Evolutionary conservation across 1,140 invertebrate species (phyloP).

Genomic region (Penaeus japonicus): DNA sequence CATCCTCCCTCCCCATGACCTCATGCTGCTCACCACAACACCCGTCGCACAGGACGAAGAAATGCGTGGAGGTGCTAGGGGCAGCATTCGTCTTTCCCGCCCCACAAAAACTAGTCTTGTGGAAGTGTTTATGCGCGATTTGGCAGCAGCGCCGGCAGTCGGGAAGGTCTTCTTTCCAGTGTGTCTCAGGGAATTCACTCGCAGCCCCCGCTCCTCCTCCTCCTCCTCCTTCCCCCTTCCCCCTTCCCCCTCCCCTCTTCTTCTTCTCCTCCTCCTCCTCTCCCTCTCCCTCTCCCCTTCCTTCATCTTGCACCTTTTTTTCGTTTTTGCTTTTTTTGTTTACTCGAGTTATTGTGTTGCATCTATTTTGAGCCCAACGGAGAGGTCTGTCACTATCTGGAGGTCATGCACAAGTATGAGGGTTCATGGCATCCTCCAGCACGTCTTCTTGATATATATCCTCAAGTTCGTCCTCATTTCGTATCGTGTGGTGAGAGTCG

Average conservation of each 20-base stretch:
- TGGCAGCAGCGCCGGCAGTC: too few relatives aligned
- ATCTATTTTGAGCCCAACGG: background rate
- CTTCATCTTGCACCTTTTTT: background rate
- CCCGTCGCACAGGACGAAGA: too few relatives aligned
- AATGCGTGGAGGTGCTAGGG: too few relatives aligned
- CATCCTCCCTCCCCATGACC: too few relatives aligned
- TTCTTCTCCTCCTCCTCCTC: background rate
- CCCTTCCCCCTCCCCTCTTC: background rate
- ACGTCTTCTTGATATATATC: background rate
- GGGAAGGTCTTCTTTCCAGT: background rate
- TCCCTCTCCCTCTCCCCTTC: background rate
- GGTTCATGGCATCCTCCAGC: background rate
- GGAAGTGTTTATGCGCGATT: too few relatives aligned
- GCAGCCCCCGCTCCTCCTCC: background rate
- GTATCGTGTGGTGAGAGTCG: background rate
- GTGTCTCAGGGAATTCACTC: background rate
- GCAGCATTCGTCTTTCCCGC: too few relatives aligned
- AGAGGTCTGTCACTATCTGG: background rate
- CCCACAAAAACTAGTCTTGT: too few relatives aligned
- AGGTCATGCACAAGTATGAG: background rate
- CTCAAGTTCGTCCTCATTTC: background rate
- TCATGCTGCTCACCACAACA: too few relatives aligned
- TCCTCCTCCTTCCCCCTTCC: background rate
- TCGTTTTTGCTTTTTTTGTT: background rate
- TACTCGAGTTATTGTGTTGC: background rate